These are phyloP conservation scores for Sciaenops ocellatus DNA, from an alignment of 2,797 vertebrate species.

Conservation along the genomic window DNA sequence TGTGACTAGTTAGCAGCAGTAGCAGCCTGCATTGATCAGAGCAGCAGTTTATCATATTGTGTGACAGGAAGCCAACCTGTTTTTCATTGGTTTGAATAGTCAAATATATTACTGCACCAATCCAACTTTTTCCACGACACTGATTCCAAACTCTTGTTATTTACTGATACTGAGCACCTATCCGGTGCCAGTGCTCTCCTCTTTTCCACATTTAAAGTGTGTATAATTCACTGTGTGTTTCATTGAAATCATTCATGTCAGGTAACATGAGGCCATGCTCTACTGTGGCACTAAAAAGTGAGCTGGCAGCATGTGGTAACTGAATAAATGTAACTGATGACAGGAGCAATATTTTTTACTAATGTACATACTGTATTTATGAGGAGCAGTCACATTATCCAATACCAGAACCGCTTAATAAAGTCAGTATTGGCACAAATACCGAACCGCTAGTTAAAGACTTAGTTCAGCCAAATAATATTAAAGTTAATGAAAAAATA, in stretches of 20 bases:
- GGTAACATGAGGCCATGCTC: slow-evolving; percentile 15
- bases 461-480: slow-evolving; percentile 1
- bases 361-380: slow-evolving; percentile 36
- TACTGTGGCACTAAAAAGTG: slow-evolving; percentile 23
- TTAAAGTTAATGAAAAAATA: neutral
- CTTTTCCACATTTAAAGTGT: neutral
- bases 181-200: neutral
- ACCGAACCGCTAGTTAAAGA: neutral
- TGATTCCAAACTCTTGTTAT: neutral
- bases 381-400: slow-evolving; percentile 24
- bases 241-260: slow-evolving; percentile 15
- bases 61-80: neutral
- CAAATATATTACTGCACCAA: neutral
- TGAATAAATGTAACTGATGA: slow-evolving; percentile 24
- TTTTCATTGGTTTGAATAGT: slow-evolving; percentile 19
- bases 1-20: slow-evolving; percentile 54
- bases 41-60: slow-evolving; percentile 21
- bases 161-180: neutral
- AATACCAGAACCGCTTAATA: slow-evolving; percentile 18
- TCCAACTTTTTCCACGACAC: neutral
- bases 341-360: slow-evolving; percentile 31
- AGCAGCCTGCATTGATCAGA: slow-evolving; percentile 37
- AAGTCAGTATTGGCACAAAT: neutral
- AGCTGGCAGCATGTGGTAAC: slow-evolving; percentile 11
- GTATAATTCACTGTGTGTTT: neutral